These are phyloP conservation scores for Drosophila equinoxialis DNA, from an alignment of 1,140 invertebrate genomes.

Conservation along the genomic window DNA sequence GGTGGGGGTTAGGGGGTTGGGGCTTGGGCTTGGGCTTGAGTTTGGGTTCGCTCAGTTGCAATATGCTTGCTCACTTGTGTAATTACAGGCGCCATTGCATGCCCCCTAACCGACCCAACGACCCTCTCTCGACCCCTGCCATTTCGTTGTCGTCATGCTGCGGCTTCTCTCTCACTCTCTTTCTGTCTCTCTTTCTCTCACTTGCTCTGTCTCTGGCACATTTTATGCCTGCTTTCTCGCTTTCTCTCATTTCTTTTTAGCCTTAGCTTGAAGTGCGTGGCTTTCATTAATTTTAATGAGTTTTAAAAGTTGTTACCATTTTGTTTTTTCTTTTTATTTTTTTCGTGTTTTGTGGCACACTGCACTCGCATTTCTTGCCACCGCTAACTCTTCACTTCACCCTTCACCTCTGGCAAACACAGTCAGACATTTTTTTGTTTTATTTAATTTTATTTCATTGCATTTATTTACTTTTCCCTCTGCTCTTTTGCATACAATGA, in stretches of 20 bases:
- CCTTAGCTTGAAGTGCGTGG: slow-evolving; percentile 69
- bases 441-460: slow-evolving; percentile 68
- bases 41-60: slow-evolving; percentile 44
- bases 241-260: not conserved
- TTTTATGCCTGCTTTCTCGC: not conserved
- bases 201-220: slow-evolving; percentile 11
- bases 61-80: slow-evolving; percentile 78
- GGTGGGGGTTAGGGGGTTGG: not conserved
- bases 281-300: slow-evolving; percentile 81
- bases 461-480: slow-evolving; percentile 58
- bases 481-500: slow-evolving; percentile 30
- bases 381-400: not conserved
- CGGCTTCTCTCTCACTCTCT: not conserved
- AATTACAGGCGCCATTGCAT: slow-evolving; percentile 78
- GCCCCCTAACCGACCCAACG: slow-evolving; percentile 16
- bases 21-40: not conserved
- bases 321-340: slow-evolving; percentile 19
- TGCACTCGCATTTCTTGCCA: slow-evolving; percentile 22
- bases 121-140: slow-evolving; percentile 2
- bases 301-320: slow-evolving; percentile 80
- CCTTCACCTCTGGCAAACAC: slow-evolving; percentile 2
- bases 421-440: slow-evolving; percentile 42
- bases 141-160: not conserved
- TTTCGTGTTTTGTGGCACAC: slow-evolving; percentile 24
- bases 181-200: no score